Conservation (phyloP, 2,113 vertebrate genomes). For the Leptodactylus fuscus region DNA sequence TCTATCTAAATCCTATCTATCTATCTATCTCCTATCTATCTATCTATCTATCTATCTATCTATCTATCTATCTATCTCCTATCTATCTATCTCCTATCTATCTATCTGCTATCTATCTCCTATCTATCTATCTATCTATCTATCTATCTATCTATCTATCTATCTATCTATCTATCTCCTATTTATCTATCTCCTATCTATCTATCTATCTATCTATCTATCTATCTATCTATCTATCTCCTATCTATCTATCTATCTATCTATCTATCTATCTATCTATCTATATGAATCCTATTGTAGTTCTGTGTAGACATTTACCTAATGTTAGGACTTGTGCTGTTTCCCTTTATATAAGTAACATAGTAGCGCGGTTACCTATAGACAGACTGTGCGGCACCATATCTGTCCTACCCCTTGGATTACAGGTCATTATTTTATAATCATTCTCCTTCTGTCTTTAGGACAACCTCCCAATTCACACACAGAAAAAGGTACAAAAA, state of each 20-base stretch:
- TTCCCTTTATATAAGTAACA: neutral
- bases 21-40: neutral
- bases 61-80: neutral
- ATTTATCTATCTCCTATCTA: neutral
- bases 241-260: neutral
- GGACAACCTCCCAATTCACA: neutral
- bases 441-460: neutral
- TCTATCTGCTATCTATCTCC: too few relatives aligned
- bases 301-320: too few relatives aligned
- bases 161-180: constrained; percentile 8
- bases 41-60: constrained; percentile 17
- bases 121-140: too few relatives aligned
- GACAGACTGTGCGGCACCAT: constrained; percentile 21
- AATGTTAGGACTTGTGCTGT: too few relatives aligned
- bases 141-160: neutral
- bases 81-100: too few relatives aligned
- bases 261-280: constrained; percentile 1
- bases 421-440: neutral
- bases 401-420: neutral
- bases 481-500: neutral
- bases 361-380: neutral
- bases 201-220: constrained; percentile 1
- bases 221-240: constrained; percentile 10
- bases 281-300: too few relatives aligned
- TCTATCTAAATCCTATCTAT: neutral